These are phyloP conservation scores for Eupithecia vulgata DNA, from an alignment of 2,888 invertebrate genomes.

Conservation along the genomic window DNA sequence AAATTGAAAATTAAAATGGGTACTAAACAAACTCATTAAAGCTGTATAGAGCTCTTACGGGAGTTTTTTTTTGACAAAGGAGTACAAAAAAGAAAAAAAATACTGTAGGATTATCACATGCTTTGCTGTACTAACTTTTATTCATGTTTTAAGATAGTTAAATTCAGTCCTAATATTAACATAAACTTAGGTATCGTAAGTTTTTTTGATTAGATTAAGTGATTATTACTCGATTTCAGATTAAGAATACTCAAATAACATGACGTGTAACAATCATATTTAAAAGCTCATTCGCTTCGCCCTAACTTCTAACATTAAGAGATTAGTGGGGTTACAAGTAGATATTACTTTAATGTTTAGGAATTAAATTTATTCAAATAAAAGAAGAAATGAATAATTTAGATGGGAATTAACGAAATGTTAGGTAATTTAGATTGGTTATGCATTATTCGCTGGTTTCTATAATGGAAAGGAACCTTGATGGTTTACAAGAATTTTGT, in stretches of 20 bases:
- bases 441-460: neutral
- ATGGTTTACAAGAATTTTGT: neutral
- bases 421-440: neutral
- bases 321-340: conserved; percentile 19
- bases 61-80: conserved; percentile 32
- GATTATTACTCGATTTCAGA: conserved; percentile 48
- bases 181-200: conserved; percentile 21
- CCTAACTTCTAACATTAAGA: conserved; percentile 76
- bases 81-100: conserved; percentile 40
- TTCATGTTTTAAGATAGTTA: conserved; percentile 37
- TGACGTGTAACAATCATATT: conserved; percentile 63
- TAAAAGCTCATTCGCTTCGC: conserved; percentile 80
- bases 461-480: neutral
- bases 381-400: neutral
- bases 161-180: conserved; percentile 40
- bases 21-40: conserved; percentile 27
- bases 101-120: conserved; percentile 51
- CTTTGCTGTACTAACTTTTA: conserved; percentile 68
- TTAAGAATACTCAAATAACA: conserved; percentile 63
- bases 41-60: conserved; percentile 28
- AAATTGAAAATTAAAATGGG: conserved; percentile 35
- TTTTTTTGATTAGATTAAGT: conserved; percentile 26
- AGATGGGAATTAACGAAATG: neutral
- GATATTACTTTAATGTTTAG: neutral
- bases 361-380: neutral